phyloP scores from a whole-genome alignment of 2,113 vertebrate species.

The Addax nasomaculatus region DNA sequence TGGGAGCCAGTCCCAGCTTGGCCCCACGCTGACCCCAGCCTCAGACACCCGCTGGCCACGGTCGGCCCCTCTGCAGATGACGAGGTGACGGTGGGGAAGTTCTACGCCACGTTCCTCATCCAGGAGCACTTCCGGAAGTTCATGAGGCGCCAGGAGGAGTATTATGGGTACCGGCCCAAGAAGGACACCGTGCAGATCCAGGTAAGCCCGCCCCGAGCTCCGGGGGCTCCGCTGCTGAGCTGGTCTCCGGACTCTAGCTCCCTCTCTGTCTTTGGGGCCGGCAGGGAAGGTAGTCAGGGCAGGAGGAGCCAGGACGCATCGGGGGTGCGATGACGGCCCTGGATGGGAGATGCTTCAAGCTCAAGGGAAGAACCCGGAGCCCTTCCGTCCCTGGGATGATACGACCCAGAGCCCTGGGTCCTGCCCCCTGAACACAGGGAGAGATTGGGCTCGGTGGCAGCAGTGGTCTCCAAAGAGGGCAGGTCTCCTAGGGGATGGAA shows the following conservation, averaged over 20 bases:
- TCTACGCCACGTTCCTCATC: constrained; percentile 98
- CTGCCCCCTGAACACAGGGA: background rate
- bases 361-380: background rate
- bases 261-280: background rate
- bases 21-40: background rate
- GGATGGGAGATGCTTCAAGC: background rate
- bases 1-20: rapidly evolving
- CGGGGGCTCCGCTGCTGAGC: background rate
- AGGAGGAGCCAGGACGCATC: rapidly evolving
- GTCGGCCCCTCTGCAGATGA: constrained; percentile 85
- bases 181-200: constrained; percentile 92
- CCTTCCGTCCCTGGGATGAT: background rate
- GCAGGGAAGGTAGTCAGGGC: background rate
- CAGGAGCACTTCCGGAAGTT: constrained; percentile 99
- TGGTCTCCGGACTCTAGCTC: background rate
- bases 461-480: background rate
- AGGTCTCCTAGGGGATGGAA: background rate
- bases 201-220: constrained; percentile 72
- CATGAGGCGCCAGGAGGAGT: constrained; percentile 97
- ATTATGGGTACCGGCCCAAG: constrained; percentile 96
- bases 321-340: background rate
- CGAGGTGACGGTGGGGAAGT: constrained; percentile 98
- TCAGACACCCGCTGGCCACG: background rate
- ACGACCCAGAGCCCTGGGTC: too few relatives aligned
- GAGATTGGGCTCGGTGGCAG: background rate